Conservation (phyloP, 2,888 invertebrate species). For the Pyrrhosoma nymphula region DNA sequence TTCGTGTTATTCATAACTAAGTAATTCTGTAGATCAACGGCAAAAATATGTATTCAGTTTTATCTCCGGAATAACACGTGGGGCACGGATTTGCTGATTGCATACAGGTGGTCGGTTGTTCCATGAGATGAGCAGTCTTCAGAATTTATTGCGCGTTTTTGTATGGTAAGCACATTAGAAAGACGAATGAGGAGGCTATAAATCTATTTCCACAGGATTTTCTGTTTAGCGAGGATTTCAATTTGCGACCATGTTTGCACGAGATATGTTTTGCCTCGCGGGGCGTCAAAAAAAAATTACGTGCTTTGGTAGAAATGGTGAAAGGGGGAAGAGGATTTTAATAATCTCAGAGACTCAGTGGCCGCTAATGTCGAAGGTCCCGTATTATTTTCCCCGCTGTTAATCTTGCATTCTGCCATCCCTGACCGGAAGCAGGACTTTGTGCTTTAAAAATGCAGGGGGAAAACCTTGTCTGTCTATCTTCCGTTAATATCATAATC, state of each 20-base stretch:
- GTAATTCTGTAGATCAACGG: too few species aligned
- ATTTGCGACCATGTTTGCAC: not conserved
- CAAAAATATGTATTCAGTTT: too few species aligned
- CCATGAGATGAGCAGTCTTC: not conserved
- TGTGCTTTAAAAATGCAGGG: not conserved
- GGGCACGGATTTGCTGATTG: not conserved
- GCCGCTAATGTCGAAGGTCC: constrained; percentile 16
- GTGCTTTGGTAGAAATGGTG: not conserved
- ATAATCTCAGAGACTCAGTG: constrained; percentile 5
- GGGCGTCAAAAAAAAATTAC: not conserved
- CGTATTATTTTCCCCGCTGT: not conserved
- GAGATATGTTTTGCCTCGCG: not conserved
- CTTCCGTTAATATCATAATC: not conserved
- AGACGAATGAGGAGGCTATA: not conserved
- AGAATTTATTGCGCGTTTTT: not conserved
- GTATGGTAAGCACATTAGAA: not conserved
- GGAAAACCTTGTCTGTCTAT: not conserved
- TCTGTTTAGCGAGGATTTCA: not conserved
- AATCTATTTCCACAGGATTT: not conserved
- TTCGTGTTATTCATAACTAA: too few species aligned
- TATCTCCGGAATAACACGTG: too few species aligned
- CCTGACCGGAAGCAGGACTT: not conserved
- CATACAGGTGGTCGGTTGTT: not conserved
- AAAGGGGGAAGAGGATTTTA: not conserved
- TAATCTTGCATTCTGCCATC: not conserved